Percentiles rank a stretch among this genome's conserved stretches.
Evolutionary conservation across 2,113 vertebrate genomes (phyloP).

Genomic region (Embiotoca jacksoni): DNA sequence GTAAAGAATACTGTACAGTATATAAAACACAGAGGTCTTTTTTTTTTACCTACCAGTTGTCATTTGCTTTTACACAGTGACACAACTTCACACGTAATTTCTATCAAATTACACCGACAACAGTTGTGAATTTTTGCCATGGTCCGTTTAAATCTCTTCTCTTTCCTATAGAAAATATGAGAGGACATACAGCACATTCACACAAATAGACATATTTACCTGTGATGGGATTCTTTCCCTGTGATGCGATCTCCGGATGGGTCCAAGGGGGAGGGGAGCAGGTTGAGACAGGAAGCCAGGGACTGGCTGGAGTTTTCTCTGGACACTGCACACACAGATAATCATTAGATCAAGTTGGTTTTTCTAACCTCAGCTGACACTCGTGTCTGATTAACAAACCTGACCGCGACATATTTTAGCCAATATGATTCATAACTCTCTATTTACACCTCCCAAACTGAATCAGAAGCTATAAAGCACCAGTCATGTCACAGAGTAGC

Average conservation of each 20-base stretch:
- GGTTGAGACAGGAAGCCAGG: constrained; percentile 91
- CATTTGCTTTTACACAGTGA: too few species aligned
- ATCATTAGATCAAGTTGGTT: background rate
- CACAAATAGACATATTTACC: constrained; percentile 79
- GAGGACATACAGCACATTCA: background rate
- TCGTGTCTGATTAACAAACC: background rate
- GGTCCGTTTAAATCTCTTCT: too few species aligned
- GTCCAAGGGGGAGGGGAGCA: constrained; percentile 89
- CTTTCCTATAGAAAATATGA: too few species aligned
- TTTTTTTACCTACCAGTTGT: too few species aligned
- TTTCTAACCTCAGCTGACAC: constrained; percentile 5
- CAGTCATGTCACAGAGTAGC: background rate
- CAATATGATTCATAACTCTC: constrained; percentile 13
- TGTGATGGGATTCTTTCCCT: constrained; percentile 87
- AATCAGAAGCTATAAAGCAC: constrained; percentile 9
- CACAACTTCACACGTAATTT: too few species aligned
- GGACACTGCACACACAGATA: constrained; percentile 84
- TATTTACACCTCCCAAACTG: background rate
- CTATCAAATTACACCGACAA: too few species aligned
- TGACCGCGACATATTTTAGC: background rate
- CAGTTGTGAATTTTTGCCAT: too few species aligned
- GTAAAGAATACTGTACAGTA: too few species aligned
- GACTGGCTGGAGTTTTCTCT: constrained; percentile 95
- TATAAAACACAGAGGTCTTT: too few species aligned
- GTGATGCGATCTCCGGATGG: constrained; percentile 81